Evolutionary conservation across 2,888 invertebrate species (phyloP), one percentile per base, ranked within the genome.

Genomic region (Biston stratarius): DNA sequence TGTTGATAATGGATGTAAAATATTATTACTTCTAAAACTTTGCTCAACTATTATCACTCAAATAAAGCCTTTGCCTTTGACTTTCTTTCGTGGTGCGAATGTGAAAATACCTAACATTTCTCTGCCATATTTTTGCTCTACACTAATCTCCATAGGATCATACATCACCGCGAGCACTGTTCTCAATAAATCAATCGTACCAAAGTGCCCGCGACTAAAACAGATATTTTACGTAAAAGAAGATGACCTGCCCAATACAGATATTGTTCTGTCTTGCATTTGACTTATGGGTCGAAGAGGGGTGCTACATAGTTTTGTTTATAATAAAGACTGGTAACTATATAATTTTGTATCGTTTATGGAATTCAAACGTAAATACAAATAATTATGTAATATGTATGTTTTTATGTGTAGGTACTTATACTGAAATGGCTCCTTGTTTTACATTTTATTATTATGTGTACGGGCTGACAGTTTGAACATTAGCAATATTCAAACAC

Each of bases 121-220:
- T 80, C 79, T 83, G 74, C 69, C 60, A 49, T 53, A 59, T 73
- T 15, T 60, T 74, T 85, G 80, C 80, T 80, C 88, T 89, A 74
- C 76, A 67, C 81, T 82, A 86, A 86, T 88, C 91, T 90, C 91
- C 80, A 85, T 81, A 86, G 89, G 82, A 87, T 80, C 83, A 85
- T 91, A 87, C 83, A 89, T 91, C 92, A 90, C 84, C 74, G 79
- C 79, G 74, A 75, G 76, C 82, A 78, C 81, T 78, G 84, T 73
- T 80, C 77, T 73, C 82, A 69, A 90, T 92, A 91, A 90, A 91
- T 91, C 92, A 91, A 90, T 90, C 89, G 81, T 49, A 67, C 80
- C 79, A 82, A 86, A 87, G 85, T 87, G 85, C 84, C 83, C 82
- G 82, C 79, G 80, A 82, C 79, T 85, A 77, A 77, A 83, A 82